Evolutionary conservation across 2,888 invertebrate genomes (phyloP).

Genomic region (Drosophila tripunctata): DNA sequence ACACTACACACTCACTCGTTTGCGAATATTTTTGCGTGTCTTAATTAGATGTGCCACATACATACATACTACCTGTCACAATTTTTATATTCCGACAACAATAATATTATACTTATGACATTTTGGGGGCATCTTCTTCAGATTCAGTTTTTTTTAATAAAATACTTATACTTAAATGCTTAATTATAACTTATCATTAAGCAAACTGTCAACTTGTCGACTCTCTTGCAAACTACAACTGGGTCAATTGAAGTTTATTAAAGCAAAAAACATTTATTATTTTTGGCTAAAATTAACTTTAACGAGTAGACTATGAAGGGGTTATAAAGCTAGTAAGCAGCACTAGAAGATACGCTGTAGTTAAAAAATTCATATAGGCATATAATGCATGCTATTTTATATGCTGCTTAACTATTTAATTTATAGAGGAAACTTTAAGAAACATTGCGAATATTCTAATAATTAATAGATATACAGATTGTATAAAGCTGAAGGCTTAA

Average conservation of each 20-base stretch:
- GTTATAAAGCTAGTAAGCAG: no score
- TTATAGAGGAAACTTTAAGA: no score
- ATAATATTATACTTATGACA: conserved; percentile 29
- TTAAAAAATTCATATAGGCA: no score
- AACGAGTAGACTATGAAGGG: no score
- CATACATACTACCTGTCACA: conserved; percentile 3
- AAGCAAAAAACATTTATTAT: not conserved
- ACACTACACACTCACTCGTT: conserved; percentile 3
- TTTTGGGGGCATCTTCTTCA: conserved; percentile 32
- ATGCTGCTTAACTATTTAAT: no score
- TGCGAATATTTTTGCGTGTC: conserved; percentile 41
- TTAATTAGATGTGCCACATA: conserved; percentile 66
- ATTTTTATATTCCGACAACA: conserved; percentile 14
- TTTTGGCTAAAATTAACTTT: conserved; percentile 26
- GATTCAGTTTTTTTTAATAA: not conserved
- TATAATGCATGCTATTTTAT: no score
- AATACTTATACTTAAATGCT: conserved; percentile 16
- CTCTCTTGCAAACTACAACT: conserved; percentile 10
- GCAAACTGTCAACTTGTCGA: conserved; percentile 9
- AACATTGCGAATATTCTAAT: no score
- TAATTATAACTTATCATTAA: conserved; percentile 23
- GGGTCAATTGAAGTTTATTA: conserved; percentile 30
- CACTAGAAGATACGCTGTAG: not conserved
- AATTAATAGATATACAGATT: no score
- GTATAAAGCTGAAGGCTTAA: no score